Evolutionary conservation across 1,140 invertebrate species (phyloP).

Genomic region (Rhynchophorus ferrugineus): DNA sequence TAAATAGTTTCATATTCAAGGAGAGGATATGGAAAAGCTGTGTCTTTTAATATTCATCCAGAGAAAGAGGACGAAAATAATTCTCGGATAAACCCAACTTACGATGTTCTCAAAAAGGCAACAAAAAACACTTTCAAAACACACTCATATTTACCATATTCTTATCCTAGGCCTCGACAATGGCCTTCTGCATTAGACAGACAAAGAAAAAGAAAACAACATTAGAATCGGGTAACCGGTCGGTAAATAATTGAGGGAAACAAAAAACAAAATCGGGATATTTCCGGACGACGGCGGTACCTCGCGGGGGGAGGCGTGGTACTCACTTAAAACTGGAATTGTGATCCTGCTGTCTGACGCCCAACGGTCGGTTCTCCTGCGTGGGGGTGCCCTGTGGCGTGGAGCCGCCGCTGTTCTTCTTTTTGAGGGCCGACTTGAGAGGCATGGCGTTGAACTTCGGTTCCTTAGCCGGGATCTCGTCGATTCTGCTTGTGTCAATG

Average conservation of each 20-base stretch:
- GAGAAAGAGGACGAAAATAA: no score
- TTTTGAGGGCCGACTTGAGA: constrained; percentile 86
- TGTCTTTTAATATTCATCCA: no score
- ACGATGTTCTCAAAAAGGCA: not conserved
- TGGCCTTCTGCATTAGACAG: constrained; percentile 59
- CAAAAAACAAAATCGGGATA: not conserved
- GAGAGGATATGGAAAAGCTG: no score
- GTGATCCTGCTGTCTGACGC: constrained; percentile 60
- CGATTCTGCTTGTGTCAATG: constrained; percentile 72
- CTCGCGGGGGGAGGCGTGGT: no score
- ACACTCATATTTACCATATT: constrained; percentile 69
- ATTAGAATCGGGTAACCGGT: constrained; percentile 1
- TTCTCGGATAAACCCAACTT: no score
- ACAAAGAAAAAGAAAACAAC: constrained; percentile 27
- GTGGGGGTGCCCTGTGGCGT: constrained; percentile 66
- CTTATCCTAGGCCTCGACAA: constrained; percentile 80
- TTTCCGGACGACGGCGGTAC: no score
- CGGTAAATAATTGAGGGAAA: not conserved
- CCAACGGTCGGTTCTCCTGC: constrained; percentile 63
- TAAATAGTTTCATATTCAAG: no score
- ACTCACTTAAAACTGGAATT: constrained; percentile 52
- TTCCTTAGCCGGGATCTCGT: constrained; percentile 86
- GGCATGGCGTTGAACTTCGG: constrained; percentile 81
- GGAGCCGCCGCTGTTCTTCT: constrained; percentile 53
- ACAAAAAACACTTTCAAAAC: not conserved